phyloP scores from a whole-genome alignment of 2,113 vertebrate genomes.

The Aspiorhynchus laticeps region DNA sequence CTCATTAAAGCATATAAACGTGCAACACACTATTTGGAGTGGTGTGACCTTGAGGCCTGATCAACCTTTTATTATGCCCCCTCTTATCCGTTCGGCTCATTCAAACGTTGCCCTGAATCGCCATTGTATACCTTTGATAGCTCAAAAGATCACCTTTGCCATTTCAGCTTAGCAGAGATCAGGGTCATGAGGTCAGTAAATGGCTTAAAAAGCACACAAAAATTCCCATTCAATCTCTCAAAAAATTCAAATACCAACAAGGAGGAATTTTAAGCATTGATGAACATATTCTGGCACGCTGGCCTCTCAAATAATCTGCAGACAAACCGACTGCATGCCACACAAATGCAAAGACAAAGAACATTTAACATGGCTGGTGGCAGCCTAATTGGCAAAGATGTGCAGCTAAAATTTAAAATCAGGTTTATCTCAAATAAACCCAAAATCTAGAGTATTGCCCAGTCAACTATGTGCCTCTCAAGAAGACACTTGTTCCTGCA shows the following conservation, averaged over 20 bases:
- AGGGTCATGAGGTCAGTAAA: constrained; percentile 35
- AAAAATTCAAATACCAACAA: constrained; percentile 1
- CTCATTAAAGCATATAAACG: not conserved
- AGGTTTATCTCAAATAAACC: not conserved
- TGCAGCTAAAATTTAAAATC: not conserved
- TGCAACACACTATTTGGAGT: constrained; percentile 10
- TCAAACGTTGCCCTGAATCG: not conserved
- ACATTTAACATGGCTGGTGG: not conserved
- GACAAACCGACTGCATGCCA: not conserved
- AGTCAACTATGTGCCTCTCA: not conserved
- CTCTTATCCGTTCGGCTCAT: constrained; percentile 12
- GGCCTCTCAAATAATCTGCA: not conserved
- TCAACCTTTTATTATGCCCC: not conserved
- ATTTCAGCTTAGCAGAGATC: constrained; percentile 38
- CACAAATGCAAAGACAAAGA: not conserved
- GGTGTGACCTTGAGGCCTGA: constrained; percentile 30
- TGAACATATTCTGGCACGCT: not conserved
- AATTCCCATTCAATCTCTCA: not conserved
- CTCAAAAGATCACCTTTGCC: constrained; percentile 41
- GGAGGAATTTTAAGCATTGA: not conserved
- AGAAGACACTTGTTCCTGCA: not conserved
- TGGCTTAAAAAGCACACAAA: constrained; percentile 40
- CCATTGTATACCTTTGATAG: constrained; percentile 22
- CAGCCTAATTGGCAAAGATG: not conserved
- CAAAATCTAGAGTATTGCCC: not conserved